Conservation (phyloP, 1,140 invertebrate species). For the Drosophila miranda region DNA sequence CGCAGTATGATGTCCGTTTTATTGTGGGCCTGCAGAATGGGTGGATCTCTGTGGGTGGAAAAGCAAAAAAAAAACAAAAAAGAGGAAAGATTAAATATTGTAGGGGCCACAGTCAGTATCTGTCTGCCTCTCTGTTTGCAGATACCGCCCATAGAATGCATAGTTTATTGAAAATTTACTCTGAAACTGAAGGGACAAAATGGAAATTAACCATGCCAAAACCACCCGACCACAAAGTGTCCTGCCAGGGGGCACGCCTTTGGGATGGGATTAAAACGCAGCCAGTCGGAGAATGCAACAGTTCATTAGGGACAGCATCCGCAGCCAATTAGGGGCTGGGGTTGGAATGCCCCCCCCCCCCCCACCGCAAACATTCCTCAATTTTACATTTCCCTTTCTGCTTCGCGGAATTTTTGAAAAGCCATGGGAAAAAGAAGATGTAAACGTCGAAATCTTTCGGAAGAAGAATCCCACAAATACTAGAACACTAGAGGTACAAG, state of each 20-base stretch:
- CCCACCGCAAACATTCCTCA: slow-evolving; percentile 38
- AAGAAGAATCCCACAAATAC: too few relatives aligned
- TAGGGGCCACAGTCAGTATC: background rate
- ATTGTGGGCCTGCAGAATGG: slow-evolving; percentile 88
- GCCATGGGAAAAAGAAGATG: too few relatives aligned
- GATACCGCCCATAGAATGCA: background rate
- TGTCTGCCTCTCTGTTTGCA: background rate
- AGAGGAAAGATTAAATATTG: slow-evolving; percentile 18
- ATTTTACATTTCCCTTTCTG: slow-evolving; percentile 6
- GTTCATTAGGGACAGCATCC: background rate
- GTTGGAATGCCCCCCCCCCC: too few relatives aligned
- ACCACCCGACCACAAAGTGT: slow-evolving; percentile 1
- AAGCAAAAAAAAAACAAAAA: slow-evolving; percentile 5
- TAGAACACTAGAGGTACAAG: too few relatives aligned
- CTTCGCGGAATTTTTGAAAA: too few relatives aligned
- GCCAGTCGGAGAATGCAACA: slow-evolving; percentile 37
- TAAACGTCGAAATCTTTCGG: too few relatives aligned
- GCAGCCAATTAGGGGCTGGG: slow-evolving; percentile 11
- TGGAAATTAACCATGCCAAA: slow-evolving; percentile 21
- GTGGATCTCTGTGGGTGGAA: slow-evolving; percentile 87
- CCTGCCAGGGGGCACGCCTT: slow-evolving; percentile 42
- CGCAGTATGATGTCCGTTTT: slow-evolving; percentile 91
- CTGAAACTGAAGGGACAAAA: background rate
- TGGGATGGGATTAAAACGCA: slow-evolving; percentile 23
- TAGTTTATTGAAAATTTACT: background rate